Evolutionary conservation across 2,113 vertebrate species (phyloP).

Genomic region (Ramphastos sulfuratus): DNA sequence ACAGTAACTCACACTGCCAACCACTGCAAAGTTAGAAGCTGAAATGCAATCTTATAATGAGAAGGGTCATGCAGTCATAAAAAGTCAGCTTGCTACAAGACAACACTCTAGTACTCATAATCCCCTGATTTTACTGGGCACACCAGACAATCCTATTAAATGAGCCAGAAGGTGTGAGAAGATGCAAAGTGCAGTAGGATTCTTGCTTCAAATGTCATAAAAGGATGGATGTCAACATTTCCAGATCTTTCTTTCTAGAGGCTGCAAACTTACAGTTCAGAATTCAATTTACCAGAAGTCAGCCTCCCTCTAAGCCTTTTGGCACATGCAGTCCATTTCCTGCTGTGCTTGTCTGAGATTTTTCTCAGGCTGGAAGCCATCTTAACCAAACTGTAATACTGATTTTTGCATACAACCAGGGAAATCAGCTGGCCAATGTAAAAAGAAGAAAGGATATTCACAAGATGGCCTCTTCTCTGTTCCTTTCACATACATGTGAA

Average conservation of each 20-base stretch:
- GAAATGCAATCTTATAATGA: not conserved
- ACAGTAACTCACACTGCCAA: not conserved
- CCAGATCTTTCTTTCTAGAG: not conserved
- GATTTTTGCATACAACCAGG: not conserved
- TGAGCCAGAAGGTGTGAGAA: not conserved
- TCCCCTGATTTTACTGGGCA: not conserved
- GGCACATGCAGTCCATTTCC: not conserved
- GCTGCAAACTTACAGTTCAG: not conserved
- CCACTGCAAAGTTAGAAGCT: not conserved
- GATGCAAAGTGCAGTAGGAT: not conserved
- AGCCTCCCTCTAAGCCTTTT: not conserved
- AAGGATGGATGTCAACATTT: not conserved
- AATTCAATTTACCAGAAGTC: not conserved
- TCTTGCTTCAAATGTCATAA: not conserved
- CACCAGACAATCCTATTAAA: not conserved
- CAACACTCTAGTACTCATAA: not conserved
- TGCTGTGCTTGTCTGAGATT: not conserved
- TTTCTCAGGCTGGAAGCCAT: not conserved
- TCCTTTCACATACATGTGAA: not conserved
- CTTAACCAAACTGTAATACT: not conserved
- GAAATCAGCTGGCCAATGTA: not conserved
- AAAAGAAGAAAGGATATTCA: not conserved
- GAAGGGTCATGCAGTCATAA: not conserved
- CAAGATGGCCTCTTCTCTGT: not conserved
- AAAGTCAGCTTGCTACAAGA: not conserved